Percentiles rank a stretch among this genome's conserved stretches.
phyloP scores from a whole-genome alignment of 2,113 vertebrate genomes.

The Cinclus cinclus region DNA sequence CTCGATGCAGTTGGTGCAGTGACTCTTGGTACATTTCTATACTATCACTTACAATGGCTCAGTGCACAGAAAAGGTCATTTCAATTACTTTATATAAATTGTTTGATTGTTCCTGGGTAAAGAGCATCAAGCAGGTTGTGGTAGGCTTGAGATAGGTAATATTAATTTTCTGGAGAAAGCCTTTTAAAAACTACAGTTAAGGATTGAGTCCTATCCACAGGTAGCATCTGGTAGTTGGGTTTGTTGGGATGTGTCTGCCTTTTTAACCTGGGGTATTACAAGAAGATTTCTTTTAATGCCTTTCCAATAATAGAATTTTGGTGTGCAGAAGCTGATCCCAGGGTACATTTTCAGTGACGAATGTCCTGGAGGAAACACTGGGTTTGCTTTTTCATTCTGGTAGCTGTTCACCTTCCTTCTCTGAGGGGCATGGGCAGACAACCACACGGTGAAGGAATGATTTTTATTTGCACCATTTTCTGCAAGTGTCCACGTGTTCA shows the following conservation, averaged over 20 bases:
- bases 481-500: not conserved
- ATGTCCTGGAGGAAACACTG: not conserved
- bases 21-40: not conserved
- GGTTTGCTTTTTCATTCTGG: not conserved
- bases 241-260: not conserved
- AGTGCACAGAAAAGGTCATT: not conserved
- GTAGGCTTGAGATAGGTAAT: not conserved
- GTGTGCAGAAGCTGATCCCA: not conserved
- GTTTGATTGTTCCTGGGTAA: not conserved
- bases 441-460: not conserved
- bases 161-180: not conserved
- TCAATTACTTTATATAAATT: not conserved
- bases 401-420: not conserved
- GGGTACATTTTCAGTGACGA: not conserved
- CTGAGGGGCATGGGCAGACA: not conserved
- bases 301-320: not conserved
- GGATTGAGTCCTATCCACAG: not conserved
- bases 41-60: not conserved
- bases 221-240: not conserved
- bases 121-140: not conserved
- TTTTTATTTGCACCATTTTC: not conserved
- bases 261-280: not conserved
- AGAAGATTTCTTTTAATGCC: not conserved
- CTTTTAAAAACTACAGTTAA: not conserved
- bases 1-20: not conserved